Evolutionary conservation across 1,140 invertebrate genomes (phyloP).

Genomic region (Bombus confusus): DNA sequence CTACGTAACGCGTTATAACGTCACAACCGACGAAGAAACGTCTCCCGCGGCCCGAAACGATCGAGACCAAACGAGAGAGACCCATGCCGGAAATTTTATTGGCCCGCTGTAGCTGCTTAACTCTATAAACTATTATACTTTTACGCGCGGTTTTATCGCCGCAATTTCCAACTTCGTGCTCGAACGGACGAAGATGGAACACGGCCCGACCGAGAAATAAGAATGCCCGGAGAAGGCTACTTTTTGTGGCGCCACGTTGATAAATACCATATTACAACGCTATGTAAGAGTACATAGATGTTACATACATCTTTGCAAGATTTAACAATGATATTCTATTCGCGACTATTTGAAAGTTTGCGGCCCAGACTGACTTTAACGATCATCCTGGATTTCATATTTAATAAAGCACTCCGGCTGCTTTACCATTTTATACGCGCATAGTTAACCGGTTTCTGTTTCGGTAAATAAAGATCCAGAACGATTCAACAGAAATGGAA

Average conservation of each 20-base stretch:
- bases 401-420: background rate
- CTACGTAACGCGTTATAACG: background rate
- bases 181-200: conserved; percentile 22
- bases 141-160: conserved; percentile 57
- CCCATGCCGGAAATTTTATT: conserved; percentile 50
- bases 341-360: no score
- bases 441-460: background rate
- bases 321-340: no score
- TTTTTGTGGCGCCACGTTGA: conserved; percentile 1
- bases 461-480: background rate
- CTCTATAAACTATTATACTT: conserved; percentile 64
- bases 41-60: background rate
- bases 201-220: conserved; percentile 10
- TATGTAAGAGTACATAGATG: background rate
- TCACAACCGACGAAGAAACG: background rate
- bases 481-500: background rate
- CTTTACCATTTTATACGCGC: background rate
- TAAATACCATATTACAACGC: background rate
- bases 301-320: background rate
- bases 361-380: background rate
- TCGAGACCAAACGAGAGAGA: background rate
- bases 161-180: conserved; percentile 41
- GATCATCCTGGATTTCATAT: background rate
- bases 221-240: background rate
- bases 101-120: conserved; percentile 36